phyloP scores from a whole-genome alignment of 1,140 invertebrate genomes.

The Saccostrea glomerata region DNA sequence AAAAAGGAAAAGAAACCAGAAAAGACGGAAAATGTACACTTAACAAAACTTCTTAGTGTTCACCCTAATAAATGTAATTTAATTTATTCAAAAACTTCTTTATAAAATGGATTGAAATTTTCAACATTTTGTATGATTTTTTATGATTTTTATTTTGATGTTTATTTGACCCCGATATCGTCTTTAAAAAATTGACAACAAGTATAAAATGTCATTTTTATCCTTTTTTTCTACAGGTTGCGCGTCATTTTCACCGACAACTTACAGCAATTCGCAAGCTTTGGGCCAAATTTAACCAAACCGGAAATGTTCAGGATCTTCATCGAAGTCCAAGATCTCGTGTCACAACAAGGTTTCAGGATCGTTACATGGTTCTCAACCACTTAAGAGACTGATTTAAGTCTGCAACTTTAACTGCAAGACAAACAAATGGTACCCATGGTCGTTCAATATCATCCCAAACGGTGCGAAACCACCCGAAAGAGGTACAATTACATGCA shows the following conservation, averaged over 20 bases:
- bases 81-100: no score
- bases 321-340: not conserved
- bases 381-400: not conserved
- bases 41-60: no score
- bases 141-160: not conserved
- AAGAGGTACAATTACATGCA: not conserved
- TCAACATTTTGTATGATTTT: no score
- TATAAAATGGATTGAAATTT: no score
- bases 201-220: not conserved
- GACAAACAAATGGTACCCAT: not conserved
- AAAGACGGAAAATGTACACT: no score
- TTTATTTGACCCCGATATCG: not conserved
- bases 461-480: conserved; percentile 22
- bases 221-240: not conserved
- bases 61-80: no score
- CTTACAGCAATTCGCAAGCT: conserved; percentile 2
- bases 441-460: not conserved
- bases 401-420: not conserved
- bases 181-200: not conserved
- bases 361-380: not conserved
- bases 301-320: not conserved
- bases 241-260: not conserved
- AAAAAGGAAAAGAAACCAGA: no score
- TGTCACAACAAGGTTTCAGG: not conserved
- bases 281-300: not conserved